Evolutionary conservation across 2,888 invertebrate species (phyloP).

Genomic region (Drosophila austrosaltans): DNA sequence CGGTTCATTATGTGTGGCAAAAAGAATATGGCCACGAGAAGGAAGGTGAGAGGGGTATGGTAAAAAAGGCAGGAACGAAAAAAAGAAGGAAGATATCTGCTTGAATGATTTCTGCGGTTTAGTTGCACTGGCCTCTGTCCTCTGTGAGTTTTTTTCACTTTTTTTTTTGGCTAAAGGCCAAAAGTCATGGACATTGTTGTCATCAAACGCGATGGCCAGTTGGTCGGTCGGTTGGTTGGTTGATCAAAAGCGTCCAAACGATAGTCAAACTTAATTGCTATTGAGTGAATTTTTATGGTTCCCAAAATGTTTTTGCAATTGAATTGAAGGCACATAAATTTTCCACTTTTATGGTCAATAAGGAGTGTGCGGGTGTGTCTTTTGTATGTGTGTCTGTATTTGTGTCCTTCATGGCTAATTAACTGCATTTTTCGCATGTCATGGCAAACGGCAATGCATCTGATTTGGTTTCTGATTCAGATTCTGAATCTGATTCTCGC

Average conservation of each 20-base stretch:
- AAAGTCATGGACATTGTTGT: slow-evolving; percentile 61
- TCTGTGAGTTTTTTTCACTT: slow-evolving; percentile 4
- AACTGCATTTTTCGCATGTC: slow-evolving; percentile 70
- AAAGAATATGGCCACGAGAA: background rate
- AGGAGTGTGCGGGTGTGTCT: background rate
- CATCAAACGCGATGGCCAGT: slow-evolving; percentile 40
- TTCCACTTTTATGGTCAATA: slow-evolving; percentile 28
- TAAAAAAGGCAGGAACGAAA: background rate
- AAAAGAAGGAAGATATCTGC: slow-evolving; percentile 30
- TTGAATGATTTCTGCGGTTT: slow-evolving; percentile 50
- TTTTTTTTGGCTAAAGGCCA: slow-evolving; percentile 53
- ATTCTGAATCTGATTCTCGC: slow-evolving; percentile 46
- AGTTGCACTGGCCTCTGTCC: slow-evolving; percentile 46
- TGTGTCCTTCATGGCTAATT: slow-evolving; percentile 68
- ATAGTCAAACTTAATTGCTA: slow-evolving; percentile 66
- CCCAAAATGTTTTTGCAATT: slow-evolving; percentile 62
- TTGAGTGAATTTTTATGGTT: slow-evolving; percentile 71
- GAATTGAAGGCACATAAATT: slow-evolving; percentile 71
- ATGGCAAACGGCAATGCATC: slow-evolving; percentile 35
- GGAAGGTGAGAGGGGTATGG: no score
- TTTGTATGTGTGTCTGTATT: background rate
- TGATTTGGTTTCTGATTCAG: slow-evolving; percentile 29
- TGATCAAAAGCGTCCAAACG: slow-evolving; percentile 49
- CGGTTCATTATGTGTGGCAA: slow-evolving; percentile 54
- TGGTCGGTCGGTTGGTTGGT: slow-evolving; percentile 40